Evolutionary conservation across 2,797 vertebrate genomes (phyloP).

Genomic region (Darevskia mixta): DNA sequence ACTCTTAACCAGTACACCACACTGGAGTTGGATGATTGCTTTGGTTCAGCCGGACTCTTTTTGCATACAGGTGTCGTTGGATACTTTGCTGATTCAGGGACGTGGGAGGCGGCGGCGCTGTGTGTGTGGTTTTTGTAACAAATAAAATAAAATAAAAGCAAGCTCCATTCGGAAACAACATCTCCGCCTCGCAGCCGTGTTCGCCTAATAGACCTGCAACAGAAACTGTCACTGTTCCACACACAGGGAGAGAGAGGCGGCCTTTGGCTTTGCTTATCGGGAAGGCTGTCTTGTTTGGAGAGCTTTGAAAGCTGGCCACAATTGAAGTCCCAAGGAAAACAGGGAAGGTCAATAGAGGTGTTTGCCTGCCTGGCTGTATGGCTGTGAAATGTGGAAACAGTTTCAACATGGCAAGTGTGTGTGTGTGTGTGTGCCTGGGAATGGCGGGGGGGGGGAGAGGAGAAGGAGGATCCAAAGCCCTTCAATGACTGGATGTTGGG

Average conservation of each 20-base stretch:
- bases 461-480: not conserved
- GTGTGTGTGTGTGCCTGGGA: not conserved
- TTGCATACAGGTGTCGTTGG: not conserved
- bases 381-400: conserved; percentile 76
- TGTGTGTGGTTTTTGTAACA: not conserved
- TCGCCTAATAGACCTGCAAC: conserved; percentile 84
- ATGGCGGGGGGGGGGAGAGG: not conserved
- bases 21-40: not conserved
- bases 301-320: conserved; percentile 81
- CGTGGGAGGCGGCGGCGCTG: too few relatives aligned
- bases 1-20: too few relatives aligned
- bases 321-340: conserved; percentile 70
- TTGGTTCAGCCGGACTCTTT: not conserved
- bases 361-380: conserved; percentile 77
- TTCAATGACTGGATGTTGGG: rapidly evolving
- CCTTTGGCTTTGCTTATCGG: conserved; percentile 75
- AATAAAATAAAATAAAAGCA: not conserved
- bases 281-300: conserved; percentile 82
- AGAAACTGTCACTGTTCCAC: conserved; percentile 87
- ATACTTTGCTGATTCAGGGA: not conserved
- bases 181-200: conserved; percentile 76
- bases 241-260: conserved; percentile 67
- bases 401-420: conserved; percentile 33
- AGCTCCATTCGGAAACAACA: conserved; percentile 77
- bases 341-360: conserved; percentile 51